Conservation (phyloP, 2,113 vertebrate species). For the Nothoprocta pentlandii region DNA sequence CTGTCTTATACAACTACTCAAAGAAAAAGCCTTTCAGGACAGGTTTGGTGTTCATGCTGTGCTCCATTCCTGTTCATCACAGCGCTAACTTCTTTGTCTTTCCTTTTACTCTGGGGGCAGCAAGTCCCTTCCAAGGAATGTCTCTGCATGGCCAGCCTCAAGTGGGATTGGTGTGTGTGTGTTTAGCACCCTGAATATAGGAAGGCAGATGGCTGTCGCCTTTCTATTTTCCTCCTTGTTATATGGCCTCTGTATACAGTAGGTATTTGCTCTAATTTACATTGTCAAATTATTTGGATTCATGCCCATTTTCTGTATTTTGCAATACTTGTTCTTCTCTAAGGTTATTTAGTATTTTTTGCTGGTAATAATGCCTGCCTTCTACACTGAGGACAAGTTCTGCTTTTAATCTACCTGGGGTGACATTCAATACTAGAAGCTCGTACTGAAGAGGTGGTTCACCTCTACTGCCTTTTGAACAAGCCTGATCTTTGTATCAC, state of each 20-base stretch:
- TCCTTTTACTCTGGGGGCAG: background rate
- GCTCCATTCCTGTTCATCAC: background rate
- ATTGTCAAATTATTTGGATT: background rate
- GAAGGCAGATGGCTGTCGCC: background rate
- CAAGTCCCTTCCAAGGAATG: fast-evolving
- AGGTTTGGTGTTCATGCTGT: fast-evolving
- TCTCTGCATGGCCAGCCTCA: background rate
- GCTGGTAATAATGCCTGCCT: background rate
- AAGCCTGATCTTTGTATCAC: background rate
- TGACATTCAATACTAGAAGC: background rate
- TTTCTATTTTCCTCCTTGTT: background rate
- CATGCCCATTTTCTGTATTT: background rate
- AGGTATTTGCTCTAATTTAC: background rate
- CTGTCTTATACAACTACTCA: no score
- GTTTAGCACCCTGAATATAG: background rate
- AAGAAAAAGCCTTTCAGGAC: background rate
- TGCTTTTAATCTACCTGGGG: background rate
- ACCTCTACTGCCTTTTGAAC: background rate
- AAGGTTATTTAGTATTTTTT: background rate
- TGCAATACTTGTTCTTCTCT: background rate
- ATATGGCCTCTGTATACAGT: background rate
- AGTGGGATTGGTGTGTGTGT: fast-evolving
- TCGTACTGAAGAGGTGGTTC: background rate
- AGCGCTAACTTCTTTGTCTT: background rate
- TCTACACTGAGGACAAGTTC: background rate